Base-by-base conservation (phyloP, 2,888 invertebrate species). In the Dryocosmus kuriphilus region DNA sequence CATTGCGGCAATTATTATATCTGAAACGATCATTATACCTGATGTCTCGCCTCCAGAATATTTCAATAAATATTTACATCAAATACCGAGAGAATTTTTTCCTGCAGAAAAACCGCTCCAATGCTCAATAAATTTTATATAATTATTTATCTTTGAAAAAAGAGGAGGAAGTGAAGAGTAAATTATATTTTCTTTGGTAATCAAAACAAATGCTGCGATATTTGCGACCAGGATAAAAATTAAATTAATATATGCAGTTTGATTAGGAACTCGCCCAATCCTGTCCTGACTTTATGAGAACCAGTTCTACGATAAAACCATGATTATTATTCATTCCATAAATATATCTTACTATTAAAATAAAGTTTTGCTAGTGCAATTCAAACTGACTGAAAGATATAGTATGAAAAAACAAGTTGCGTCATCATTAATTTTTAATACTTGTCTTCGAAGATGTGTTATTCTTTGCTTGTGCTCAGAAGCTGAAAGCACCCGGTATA, bases 21-120 rank as follows among this genome's bases (percentile, higher is more conserved):
- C 71, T 71, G 27, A 71, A 71, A 51, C 51, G 71, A 71, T 71
- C 71, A 71, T 51, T 71, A 71, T 51, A 46, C 51, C 30, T 30
- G n/a, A 71, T 71, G 71, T 71, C 71, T 71, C 51, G n/a, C 30
- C 67, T 19, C 46, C 11, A 30, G 71, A 71, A 71, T 71, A 51
- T 71, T 71, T 71, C 51, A 71, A 71, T 71, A 71, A 51, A 51
- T 71, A 51, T 71, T 51, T 30, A 51, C 67, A 46, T 46, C 51
- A 71, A 71, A 71, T 71, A n/a, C 67, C 67, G 30, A 8, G 1
- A 46, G 27, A 9, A 19, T 71, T 51, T 41, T 71, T 51, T 19
- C 16, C 27, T 41, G 16, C 24, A n/a, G 8, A 35, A 67, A 19
- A 67, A 67, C 41, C 27, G 27, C 46, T 41, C 24, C 16, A 38